Evolutionary conservation across 2,888 invertebrate species (phyloP).

Genomic region (Osmoderma eremita): DNA sequence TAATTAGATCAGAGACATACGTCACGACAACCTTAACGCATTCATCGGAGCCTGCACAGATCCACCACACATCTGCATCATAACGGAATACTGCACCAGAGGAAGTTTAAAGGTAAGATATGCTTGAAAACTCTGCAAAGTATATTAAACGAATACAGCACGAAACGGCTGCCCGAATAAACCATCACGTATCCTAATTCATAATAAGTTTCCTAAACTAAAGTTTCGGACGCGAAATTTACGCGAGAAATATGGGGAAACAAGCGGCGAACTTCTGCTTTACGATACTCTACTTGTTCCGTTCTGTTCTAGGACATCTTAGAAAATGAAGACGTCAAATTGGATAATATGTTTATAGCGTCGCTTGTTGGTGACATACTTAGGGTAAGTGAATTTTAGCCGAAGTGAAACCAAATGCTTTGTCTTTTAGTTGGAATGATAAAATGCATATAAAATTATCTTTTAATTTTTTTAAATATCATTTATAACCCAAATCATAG

Average conservation of each 20-base stretch:
- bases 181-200: conserved; percentile 4
- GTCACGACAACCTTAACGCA: conserved; percentile 91
- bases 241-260: neutral
- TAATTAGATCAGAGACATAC: conserved; percentile 83
- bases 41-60: conserved; percentile 94
- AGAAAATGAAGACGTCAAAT: conserved; percentile 93
- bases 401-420: no score
- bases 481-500: no score
- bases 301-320: conserved; percentile 79
- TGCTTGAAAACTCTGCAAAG: neutral
- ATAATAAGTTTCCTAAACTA: conserved; percentile 24
- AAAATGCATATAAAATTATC: no score
- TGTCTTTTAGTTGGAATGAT: no score
- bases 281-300: conserved; percentile 19
- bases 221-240: neutral
- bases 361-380: conserved; percentile 95
- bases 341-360: conserved; percentile 96
- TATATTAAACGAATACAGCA: conserved; percentile 1
- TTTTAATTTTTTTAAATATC: no score
- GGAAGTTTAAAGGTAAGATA: conserved; percentile 85
- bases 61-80: conserved; percentile 87
- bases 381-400: conserved; percentile 76
- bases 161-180: neutral
- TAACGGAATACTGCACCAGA: conserved; percentile 88
- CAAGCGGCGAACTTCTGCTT: neutral